phyloP scores from a whole-genome alignment of 2,113 vertebrate species.

The Solea solea region DNA sequence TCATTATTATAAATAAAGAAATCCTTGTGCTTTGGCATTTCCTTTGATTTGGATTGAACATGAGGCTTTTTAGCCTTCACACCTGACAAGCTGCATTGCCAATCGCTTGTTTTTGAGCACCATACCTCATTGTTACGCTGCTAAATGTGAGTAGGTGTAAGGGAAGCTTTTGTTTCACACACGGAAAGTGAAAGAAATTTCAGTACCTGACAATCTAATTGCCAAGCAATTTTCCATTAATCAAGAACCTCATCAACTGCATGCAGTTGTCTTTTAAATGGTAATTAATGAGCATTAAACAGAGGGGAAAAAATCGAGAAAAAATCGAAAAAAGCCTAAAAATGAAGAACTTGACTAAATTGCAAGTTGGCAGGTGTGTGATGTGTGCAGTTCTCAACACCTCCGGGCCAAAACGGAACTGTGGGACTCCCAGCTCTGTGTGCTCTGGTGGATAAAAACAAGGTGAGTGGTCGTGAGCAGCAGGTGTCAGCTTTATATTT shows the following conservation, averaged over 20 bases:
- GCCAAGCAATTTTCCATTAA: constrained; percentile 43
- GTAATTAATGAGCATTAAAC: constrained; percentile 36
- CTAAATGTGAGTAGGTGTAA: constrained; percentile 11
- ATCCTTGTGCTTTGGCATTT: background rate
- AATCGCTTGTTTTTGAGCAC: constrained; percentile 18
- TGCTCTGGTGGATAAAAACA: constrained; percentile 26
- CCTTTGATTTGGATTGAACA: constrained; percentile 16
- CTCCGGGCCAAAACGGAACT: background rate
- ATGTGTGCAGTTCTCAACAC: background rate
- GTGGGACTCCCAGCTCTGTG: constrained; percentile 10
- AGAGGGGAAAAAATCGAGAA: background rate
- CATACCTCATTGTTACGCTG: constrained; percentile 21
- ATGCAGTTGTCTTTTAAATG: constrained; percentile 49
- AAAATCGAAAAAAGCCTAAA: background rate
- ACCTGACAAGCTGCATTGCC: background rate
- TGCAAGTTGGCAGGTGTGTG: background rate
- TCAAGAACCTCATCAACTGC: constrained; percentile 68
- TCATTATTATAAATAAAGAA: constrained; percentile 4
- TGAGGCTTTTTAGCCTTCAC: constrained; percentile 27
- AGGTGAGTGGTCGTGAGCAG: constrained; percentile 33
- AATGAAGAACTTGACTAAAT: background rate
- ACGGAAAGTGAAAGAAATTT: constrained; percentile 36
- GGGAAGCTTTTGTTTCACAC: constrained; percentile 37
- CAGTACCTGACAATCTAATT: constrained; percentile 56
- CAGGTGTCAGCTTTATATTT: constrained; percentile 51